phyloP scores from a whole-genome alignment of 2,888 invertebrate species.

The Toxonevra muliebris region DNA sequence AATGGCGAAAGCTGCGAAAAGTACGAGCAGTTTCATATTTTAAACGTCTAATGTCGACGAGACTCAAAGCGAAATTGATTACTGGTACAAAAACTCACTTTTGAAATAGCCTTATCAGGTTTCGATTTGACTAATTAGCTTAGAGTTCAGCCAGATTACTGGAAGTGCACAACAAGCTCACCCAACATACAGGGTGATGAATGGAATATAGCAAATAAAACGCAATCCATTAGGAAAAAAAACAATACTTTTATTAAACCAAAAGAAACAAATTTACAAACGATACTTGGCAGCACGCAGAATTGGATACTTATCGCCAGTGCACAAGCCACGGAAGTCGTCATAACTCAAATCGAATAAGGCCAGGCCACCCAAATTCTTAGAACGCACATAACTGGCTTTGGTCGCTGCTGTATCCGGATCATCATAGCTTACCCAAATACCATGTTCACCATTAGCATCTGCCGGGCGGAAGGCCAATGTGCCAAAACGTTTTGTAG shows the following conservation, averaged over 20 bases:
- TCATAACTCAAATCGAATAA: conserved; percentile 80
- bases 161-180: conserved; percentile 18
- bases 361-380: conserved; percentile 81
- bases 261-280: conserved; percentile 55
- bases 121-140: not conserved
- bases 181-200: not conserved
- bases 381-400: conserved; percentile 76
- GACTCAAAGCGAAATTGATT: conserved; percentile 9
- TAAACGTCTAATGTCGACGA: conserved; percentile 13
- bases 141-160: conserved; percentile 21
- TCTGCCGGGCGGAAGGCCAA: conserved; percentile 80
- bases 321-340: conserved; percentile 83
- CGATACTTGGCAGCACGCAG: conserved; percentile 79
- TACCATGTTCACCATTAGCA: conserved; percentile 74
- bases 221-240: conserved; percentile 17
- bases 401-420: conserved; percentile 82
- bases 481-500: conserved; percentile 79
- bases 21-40: conserved; percentile 9
- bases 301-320: conserved; percentile 81
- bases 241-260: not conserved
- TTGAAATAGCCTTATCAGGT: conserved; percentile 23
- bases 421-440: conserved; percentile 86
- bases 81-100: not conserved
- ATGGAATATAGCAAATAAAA: conserved; percentile 10
- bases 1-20: not conserved